phyloP scores from a whole-genome alignment of 2,113 vertebrate genomes.

The Neodontobutis hainanensis region DNA sequence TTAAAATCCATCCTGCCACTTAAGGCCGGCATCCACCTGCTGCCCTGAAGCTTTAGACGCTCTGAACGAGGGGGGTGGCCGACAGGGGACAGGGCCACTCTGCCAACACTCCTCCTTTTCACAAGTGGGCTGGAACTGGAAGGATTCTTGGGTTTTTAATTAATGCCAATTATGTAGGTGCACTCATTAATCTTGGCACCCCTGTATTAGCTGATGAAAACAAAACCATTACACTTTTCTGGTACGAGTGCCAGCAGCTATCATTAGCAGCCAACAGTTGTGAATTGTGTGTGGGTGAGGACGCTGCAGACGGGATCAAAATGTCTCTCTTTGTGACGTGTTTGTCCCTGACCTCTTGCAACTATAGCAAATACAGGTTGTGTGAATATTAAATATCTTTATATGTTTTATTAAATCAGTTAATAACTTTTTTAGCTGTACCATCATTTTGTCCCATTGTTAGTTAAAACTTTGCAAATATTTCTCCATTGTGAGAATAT shows the following conservation, averaged over 20 bases:
- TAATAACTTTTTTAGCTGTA: too few relatives aligned
- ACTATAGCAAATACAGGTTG: too few relatives aligned
- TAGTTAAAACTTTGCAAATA: too few relatives aligned
- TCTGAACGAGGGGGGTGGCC: conserved; percentile 26
- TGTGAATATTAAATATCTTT: too few relatives aligned
- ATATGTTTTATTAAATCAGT: too few relatives aligned
- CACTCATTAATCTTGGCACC: conserved; percentile 75
- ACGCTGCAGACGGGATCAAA: conserved; percentile 43
- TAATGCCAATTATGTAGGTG: conserved; percentile 71
- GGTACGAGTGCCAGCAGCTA: conserved; percentile 66
- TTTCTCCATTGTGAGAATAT: too few relatives aligned
- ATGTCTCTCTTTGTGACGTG: conserved; percentile 3
- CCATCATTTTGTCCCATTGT: too few relatives aligned
- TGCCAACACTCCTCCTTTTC: conserved; percentile 33
- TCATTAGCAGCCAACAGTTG: conserved; percentile 60
- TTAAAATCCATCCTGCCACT: conserved; percentile 41
- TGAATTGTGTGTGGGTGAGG: conserved; percentile 61
- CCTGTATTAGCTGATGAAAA: conserved; percentile 73
- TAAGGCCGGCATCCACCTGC: conserved; percentile 54
- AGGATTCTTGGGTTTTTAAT: conserved; percentile 72
- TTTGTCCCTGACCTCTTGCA: conserved; percentile 26
- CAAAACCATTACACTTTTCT: conserved; percentile 62
- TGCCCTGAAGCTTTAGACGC: conserved; percentile 40
- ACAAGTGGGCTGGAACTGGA: conserved; percentile 41
- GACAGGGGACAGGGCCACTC: conserved; percentile 27